These are phyloP conservation scores for Tenrec ecaudatus DNA, from an alignment of 2,113 vertebrate species.

Conservation along the genomic window DNA sequence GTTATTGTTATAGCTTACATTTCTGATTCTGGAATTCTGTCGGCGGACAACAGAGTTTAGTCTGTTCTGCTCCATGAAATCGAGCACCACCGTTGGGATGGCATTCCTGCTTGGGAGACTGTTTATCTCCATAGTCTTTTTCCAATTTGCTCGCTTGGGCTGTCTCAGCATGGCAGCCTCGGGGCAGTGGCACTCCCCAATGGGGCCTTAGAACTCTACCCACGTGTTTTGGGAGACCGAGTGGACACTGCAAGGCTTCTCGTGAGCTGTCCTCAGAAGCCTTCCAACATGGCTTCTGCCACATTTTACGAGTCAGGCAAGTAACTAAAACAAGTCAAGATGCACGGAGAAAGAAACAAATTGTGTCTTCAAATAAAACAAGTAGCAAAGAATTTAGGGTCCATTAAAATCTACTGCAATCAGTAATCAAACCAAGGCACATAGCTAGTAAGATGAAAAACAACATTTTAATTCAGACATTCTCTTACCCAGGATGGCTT, in stretches of 20 bases:
- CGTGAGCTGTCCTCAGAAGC: neutral
- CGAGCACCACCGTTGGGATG: neutral
- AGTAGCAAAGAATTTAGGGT: neutral
- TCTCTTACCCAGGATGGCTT: neutral
- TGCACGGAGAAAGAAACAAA: neutral
- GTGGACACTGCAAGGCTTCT: neutral
- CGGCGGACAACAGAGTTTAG: neutral
- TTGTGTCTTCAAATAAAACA: neutral
- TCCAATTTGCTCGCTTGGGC: neutral
- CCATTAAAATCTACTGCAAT: constrained; percentile 5
- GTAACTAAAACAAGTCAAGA: neutral
- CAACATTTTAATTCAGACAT: neutral
- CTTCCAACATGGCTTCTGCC: constrained; percentile 1
- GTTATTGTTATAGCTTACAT: neutral
- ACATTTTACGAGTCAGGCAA: neutral
- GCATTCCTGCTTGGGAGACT: neutral
- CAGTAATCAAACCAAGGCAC: neutral
- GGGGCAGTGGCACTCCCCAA: neutral
- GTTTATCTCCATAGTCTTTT: neutral
- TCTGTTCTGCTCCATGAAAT: neutral
- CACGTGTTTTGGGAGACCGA: neutral
- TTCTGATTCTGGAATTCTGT: neutral
- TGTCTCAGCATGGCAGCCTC: neutral
- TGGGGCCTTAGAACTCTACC: neutral
- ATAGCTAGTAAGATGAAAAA: constrained; percentile 16